A percentile compares a stretch with the other conserved stretches of the same genome.
Evolutionary conservation across 2,797 vertebrate genomes (phyloP).

Genomic region (Sarcophilus harrisii): DNA sequence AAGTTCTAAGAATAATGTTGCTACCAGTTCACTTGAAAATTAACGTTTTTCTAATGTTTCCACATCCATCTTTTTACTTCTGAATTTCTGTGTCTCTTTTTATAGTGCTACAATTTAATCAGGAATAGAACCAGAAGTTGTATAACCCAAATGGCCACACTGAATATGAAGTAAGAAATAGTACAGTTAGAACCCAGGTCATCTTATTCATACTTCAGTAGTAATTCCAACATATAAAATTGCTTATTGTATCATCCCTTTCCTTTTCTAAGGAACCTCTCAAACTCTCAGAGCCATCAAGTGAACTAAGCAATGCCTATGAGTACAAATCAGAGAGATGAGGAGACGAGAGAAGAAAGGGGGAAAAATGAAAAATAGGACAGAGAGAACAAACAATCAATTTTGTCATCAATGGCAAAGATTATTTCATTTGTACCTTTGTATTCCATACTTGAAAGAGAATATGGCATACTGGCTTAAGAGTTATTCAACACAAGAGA

Average conservation of each 20-base stretch:
- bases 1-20: not conserved
- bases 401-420: not conserved
- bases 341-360: not conserved
- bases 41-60: not conserved
- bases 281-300: not conserved
- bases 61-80: not conserved
- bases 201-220: not conserved
- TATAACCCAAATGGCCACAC: not conserved
- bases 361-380: not conserved
- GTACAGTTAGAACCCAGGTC: not conserved
- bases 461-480: not conserved
- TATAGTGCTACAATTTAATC: not conserved
- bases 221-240: not conserved
- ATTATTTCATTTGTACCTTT: not conserved
- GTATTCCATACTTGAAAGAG: not conserved
- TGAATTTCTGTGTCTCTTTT: not conserved
- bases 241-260: not conserved
- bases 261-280: not conserved
- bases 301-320: not conserved
- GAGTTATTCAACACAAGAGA: not conserved
- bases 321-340: not conserved
- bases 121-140: not conserved
- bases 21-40: not conserved
- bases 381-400: not conserved
- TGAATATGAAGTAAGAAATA: not conserved